These are phyloP conservation scores for Brachypterus glaber DNA, from an alignment of 2,888 invertebrate species.

Conservation along the genomic window DNA sequence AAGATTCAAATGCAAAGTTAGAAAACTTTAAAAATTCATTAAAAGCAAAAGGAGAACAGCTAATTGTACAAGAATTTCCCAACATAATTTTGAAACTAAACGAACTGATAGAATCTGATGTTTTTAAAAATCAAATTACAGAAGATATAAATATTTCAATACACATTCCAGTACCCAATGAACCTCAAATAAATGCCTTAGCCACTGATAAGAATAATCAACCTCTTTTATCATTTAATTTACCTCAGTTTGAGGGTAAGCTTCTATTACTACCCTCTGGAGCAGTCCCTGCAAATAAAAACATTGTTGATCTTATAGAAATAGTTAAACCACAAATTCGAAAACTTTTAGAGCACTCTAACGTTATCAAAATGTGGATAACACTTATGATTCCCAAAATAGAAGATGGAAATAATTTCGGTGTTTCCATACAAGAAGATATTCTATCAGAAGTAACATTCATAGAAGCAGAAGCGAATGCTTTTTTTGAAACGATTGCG, in stretches of 20 bases:
- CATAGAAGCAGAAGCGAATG: slow-evolving; percentile 94
- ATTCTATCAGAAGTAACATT: slow-evolving; percentile 94
- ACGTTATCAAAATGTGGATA: slow-evolving; percentile 97
- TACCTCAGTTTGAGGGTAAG: slow-evolving; percentile 50
- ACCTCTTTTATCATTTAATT: no score
- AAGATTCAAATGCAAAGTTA: no score
- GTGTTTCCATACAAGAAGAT: slow-evolving; percentile 97
- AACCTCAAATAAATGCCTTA: slow-evolving; percentile 51
- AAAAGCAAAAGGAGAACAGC: slow-evolving; percentile 78
- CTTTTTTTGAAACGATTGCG: slow-evolving; percentile 96
- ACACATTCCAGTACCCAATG: slow-evolving; percentile 78
- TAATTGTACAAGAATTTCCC: slow-evolving; percentile 84
- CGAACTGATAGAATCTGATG: slow-evolving; percentile 71
- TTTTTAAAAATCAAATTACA: slow-evolving; percentile 70
- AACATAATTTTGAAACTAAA: slow-evolving; percentile 88
- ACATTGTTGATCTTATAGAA: slow-evolving; percentile 78
- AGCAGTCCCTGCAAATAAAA: slow-evolving; percentile 78
- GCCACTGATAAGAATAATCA: slow-evolving; percentile 52
- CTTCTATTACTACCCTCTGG: slow-evolving; percentile 76
- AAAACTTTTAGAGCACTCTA: slow-evolving; percentile 90
- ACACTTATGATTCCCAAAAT: slow-evolving; percentile 98
- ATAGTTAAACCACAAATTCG: slow-evolving; percentile 91
- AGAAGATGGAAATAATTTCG: slow-evolving; percentile 99
- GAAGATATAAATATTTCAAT: slow-evolving; percentile 69
- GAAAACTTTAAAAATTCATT: no score